These are phyloP conservation scores for Naso thynnoides DNA, from an alignment of 2,797 vertebrate genomes.

Conservation along the genomic window DNA sequence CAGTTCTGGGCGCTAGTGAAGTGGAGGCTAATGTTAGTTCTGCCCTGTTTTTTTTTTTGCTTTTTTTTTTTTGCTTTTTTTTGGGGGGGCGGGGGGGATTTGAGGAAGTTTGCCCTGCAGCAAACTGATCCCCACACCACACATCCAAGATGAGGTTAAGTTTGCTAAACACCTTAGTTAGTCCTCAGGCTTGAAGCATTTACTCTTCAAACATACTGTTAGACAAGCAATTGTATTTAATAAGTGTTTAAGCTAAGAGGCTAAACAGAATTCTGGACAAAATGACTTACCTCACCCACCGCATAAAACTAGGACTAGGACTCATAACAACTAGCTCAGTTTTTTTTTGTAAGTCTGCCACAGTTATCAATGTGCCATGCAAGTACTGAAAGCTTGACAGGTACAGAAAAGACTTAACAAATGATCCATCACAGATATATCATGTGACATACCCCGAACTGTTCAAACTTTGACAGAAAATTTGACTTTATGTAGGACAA, in stretches of 20 bases:
- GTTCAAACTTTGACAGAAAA: background rate
- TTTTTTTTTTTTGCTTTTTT: too few relatives aligned
- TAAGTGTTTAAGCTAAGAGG: too few relatives aligned
- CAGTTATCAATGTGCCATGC: background rate
- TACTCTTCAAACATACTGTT: background rate
- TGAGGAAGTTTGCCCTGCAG: background rate
- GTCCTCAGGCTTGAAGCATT: background rate
- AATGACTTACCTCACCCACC: too few relatives aligned
- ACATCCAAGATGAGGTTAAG: background rate
- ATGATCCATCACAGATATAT: background rate
- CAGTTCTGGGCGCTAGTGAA: background rate
- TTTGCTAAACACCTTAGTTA: background rate
- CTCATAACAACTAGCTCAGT: too few relatives aligned
- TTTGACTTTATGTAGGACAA: background rate
- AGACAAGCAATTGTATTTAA: background rate
- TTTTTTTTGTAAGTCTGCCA: background rate
- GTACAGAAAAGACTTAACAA: background rate
- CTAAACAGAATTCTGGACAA: too few relatives aligned
- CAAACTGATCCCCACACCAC: background rate
- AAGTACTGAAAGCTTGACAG: background rate
- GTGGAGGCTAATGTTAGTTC: background rate
- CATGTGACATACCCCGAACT: background rate
- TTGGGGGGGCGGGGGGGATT: too few relatives aligned
- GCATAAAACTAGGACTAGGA: too few relatives aligned
- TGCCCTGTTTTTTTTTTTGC: background rate